A percentile compares a stretch with the other conserved stretches of the same genome.
phyloP scores from a whole-genome alignment of 2,797 vertebrate genomes.

The Alcedo quadribrachys region DNA sequence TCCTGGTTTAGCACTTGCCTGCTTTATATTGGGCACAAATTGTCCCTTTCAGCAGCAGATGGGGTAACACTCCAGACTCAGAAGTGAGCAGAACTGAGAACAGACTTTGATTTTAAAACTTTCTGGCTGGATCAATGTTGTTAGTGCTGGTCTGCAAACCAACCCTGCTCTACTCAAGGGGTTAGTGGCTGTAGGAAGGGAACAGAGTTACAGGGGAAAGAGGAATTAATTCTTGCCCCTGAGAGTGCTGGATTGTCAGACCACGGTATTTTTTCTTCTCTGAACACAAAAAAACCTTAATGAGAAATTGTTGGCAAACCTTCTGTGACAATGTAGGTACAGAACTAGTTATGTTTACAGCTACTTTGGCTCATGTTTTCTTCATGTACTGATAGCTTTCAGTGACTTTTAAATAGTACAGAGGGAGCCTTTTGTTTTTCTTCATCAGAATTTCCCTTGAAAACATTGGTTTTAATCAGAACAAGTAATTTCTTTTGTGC shows the following conservation, averaged over 20 bases:
- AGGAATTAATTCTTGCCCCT: not conserved
- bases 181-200: not conserved
- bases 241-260: not conserved
- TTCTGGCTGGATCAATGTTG: not conserved
- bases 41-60: not conserved
- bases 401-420: not conserved
- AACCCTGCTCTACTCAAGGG: not conserved
- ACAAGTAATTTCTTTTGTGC: not conserved
- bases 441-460: not conserved
- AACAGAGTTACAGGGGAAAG: not conserved
- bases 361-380: not conserved
- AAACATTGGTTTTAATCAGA: not conserved
- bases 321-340: not conserved
- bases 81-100: not conserved
- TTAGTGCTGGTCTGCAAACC: not conserved
- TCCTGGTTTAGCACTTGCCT: not conserved
- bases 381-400: not conserved
- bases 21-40: not conserved
- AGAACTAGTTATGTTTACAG: not conserved
- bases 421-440: not conserved
- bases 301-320: not conserved
- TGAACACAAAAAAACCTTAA: not conserved
- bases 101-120: not conserved
- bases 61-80: not conserved
- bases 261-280: not conserved